Evolutionary conservation across 2,113 vertebrate genomes (phyloP), one percentile per base, ranked within the genome.

Genomic region (Siniperca chuatsi): DNA sequence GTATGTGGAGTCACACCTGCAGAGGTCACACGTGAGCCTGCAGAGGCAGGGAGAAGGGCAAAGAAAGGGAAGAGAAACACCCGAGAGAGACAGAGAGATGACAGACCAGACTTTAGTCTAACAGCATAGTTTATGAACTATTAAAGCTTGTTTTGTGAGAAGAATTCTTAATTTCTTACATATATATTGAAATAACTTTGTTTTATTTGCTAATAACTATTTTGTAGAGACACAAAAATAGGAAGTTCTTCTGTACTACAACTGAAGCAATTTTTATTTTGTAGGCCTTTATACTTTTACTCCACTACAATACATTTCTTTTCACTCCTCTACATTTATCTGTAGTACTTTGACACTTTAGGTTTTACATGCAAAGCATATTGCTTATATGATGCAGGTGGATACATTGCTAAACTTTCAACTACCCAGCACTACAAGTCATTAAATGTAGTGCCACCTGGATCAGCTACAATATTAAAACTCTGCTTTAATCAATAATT

Each of bases 11-110:
- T 11, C 85, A 87, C 79, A 89, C 89, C 87, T 91, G 88, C 76
- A 91, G 92, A 92, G 89, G 92, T 93, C 90, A 87, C 84, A 88
- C 85, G 65, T 87, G 90, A 90, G 90, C 92, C 89, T 82, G 57
- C 81, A 76, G 62, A 77, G 73, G 80, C 29, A 85, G 46, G 76
- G 62, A 68, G 75, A 70, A 71, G 7, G 57, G 48, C 79, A 73
- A 78, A 89, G 79, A 68, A 82, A 75, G 76, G 44, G 87, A n/a
- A 66, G 35, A 85, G 68, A 67, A 40, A 77, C 70, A 20, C 5
- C 52, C 54, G 1, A 46, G 35, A 58, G 8, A 84, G 66, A 44
- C 20, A 55, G 6, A 54, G 23, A 77, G 15, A 69, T 21, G 62
- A 78, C 50, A 0, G 15, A 83, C 23, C 57, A 58, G 69, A 60